Percentiles rank a stretch among this genome's conserved stretches.
Evolutionary conservation across 2,113 vertebrate species (phyloP).

Genomic region (Mastomys coucha): DNA sequence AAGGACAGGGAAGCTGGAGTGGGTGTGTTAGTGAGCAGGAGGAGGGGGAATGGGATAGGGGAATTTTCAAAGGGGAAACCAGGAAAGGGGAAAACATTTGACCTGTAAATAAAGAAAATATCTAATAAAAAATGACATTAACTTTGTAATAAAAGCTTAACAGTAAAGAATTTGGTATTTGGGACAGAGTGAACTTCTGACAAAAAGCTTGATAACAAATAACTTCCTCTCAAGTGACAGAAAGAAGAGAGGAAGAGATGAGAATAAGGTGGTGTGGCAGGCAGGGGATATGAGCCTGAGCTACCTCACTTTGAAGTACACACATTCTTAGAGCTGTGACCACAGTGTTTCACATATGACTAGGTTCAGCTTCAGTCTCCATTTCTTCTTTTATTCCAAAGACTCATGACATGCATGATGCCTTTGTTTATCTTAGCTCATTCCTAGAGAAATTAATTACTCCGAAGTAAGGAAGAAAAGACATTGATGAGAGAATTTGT

Average conservation of each 20-base stretch:
- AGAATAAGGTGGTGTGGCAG: neutral
- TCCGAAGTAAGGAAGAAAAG: neutral
- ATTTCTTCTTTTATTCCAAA: neutral
- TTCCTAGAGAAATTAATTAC: neutral
- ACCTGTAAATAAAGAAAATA: too few species aligned
- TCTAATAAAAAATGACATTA: too few species aligned
- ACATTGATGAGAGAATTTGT: constrained; percentile 2
- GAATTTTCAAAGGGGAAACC: too few species aligned
- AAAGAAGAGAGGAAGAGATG: neutral
- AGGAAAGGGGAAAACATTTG: too few species aligned
- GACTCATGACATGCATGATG: neutral
- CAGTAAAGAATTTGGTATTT: constrained; percentile 31
- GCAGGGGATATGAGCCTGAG: constrained; percentile 16
- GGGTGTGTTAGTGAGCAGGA: too few species aligned
- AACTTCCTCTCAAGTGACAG: neutral
- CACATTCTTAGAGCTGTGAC: neutral
- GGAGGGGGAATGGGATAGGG: too few species aligned
- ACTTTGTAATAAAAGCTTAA: neutral
- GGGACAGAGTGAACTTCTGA: constrained; percentile 42
- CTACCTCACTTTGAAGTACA: neutral
- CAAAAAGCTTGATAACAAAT: constrained; percentile 61
- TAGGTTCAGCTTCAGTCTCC: neutral
- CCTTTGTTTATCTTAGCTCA: neutral
- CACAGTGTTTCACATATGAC: rapidly evolving
- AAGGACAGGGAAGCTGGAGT: too few species aligned